A percentile compares a stretch with the other conserved stretches of the same genome.
phyloP scores from a whole-genome alignment of 2,113 vertebrate genomes.

The Anser cygnoides region DNA sequence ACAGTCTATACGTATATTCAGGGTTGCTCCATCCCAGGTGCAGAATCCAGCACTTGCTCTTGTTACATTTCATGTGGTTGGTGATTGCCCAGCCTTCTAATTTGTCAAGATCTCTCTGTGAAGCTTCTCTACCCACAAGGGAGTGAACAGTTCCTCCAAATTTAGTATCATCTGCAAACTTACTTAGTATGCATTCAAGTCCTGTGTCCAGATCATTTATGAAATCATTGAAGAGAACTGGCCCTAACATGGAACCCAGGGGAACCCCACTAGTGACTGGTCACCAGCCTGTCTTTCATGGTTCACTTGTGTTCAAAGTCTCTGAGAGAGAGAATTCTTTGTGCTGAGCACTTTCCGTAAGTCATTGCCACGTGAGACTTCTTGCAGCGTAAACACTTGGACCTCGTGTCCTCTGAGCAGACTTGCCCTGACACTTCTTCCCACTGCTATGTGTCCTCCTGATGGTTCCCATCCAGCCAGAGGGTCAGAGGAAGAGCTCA shows the following conservation, averaged over 20 bases:
- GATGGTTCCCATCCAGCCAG: not conserved
- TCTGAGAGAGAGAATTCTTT: not conserved
- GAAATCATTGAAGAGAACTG: not conserved
- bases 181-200: not conserved
- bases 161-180: not conserved
- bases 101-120: not conserved
- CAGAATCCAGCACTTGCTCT: not conserved
- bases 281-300: not conserved
- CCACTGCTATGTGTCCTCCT: fast-evolving
- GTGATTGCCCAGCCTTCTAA: not conserved
- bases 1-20: not conserved
- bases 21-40: not conserved
- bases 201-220: not conserved
- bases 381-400: not conserved
- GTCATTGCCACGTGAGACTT: not conserved
- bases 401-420: not conserved
- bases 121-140: not conserved
- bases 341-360: not conserved
- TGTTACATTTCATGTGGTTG: not conserved
- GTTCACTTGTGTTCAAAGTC: not conserved
- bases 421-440: not conserved
- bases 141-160: not conserved
- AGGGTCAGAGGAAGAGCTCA: not conserved
- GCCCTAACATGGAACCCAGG: not conserved
- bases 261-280: not conserved